Percentiles rank a stretch among this genome's conserved stretches.
phyloP scores from a whole-genome alignment of 2,888 invertebrate species.

The Eremobia ochroleuca region DNA sequence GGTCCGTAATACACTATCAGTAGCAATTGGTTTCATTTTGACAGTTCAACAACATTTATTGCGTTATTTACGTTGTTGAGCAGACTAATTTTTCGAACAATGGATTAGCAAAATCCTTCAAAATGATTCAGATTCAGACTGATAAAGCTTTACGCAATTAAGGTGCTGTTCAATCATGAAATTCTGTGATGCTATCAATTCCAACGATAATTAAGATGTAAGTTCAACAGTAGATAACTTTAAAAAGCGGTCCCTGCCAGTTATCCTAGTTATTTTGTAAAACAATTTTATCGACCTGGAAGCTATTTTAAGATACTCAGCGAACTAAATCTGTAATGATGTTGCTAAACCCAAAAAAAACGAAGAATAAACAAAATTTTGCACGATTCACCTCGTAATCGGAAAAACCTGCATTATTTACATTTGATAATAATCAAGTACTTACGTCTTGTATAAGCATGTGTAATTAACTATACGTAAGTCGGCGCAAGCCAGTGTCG shows the following conservation, averaged over 20 bases:
- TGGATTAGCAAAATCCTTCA: no score
- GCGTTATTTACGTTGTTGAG: no score
- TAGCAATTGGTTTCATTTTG: no score
- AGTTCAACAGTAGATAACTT: neutral
- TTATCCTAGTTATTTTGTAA: neutral
- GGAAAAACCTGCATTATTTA: slow-evolving; percentile 43
- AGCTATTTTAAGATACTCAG: neutral
- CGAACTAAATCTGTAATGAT: neutral
- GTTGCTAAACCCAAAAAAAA: neutral
- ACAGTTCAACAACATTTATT: no score
- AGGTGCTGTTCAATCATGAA: neutral
- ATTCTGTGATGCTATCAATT: slow-evolving; percentile 5
- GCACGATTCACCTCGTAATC: slow-evolving; percentile 18
- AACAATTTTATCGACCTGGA: neutral
- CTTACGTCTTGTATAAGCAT: slow-evolving; percentile 19
- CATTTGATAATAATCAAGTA: slow-evolving; percentile 37
- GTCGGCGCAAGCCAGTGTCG: slow-evolving; percentile 32
- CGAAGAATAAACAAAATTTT: neutral
- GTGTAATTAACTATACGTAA: slow-evolving; percentile 46
- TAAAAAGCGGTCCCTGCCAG: neutral
- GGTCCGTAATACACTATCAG: neutral
- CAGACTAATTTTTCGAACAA: no score
- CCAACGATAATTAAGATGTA: neutral
- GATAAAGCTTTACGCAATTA: no score
- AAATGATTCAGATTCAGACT: no score